phyloP scores from a whole-genome alignment of 2,888 invertebrate species.

The Eupithecia subumbrata region DNA sequence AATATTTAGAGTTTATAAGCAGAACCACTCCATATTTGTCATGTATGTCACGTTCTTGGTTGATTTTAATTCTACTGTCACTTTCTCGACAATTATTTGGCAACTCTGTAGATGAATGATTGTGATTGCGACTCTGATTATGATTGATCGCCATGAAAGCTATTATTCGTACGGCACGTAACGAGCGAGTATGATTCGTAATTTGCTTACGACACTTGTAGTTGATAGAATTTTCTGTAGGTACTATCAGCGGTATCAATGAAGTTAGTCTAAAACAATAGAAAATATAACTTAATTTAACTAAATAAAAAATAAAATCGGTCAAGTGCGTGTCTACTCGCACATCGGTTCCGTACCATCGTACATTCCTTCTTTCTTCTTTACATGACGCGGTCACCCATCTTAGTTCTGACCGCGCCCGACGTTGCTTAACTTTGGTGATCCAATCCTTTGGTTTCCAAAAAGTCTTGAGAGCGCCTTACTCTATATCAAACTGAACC shows the following conservation, averaged over 20 bases:
- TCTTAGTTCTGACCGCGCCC: slow-evolving; percentile 73
- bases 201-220: background rate
- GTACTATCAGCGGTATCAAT: background rate
- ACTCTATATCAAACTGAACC: too few species aligned
- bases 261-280: background rate
- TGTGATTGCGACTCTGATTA: slow-evolving; percentile 5
- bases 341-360: too few species aligned
- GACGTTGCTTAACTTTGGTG: slow-evolving; percentile 78
- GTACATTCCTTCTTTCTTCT: too few species aligned
- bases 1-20: background rate
- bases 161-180: slow-evolving; percentile 17
- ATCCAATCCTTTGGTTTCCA: too few species aligned
- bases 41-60: background rate
- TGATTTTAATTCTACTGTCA: background rate
- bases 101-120: slow-evolving; percentile 15
- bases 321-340: too few species aligned
- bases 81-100: slow-evolving; percentile 18
- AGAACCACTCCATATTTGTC: background rate
- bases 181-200: slow-evolving; percentile 20
- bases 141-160: slow-evolving; percentile 29
- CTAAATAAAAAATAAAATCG: too few species aligned
- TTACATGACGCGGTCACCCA: slow-evolving; percentile 61
- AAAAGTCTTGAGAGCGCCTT: too few species aligned
- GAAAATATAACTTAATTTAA: background rate
- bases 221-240: background rate